These are phyloP conservation scores for Temnothorax curvispinosus DNA, from an alignment of 1,140 invertebrate genomes.

Conservation along the genomic window DNA sequence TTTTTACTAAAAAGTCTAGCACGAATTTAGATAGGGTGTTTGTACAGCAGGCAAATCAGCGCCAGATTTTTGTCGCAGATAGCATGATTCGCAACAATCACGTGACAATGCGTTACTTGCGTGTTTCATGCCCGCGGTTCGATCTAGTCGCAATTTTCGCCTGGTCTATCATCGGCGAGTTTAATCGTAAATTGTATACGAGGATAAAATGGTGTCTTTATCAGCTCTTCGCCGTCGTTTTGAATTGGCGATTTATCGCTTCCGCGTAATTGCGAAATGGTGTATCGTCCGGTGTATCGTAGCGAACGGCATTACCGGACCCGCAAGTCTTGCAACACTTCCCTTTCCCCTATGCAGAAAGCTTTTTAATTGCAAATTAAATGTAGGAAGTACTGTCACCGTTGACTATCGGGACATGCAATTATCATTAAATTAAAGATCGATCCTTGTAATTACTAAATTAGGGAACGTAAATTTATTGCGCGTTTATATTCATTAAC, in stretches of 20 bases:
- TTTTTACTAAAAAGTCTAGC: background rate
- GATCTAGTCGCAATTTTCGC: conserved; percentile 38
- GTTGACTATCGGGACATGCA: conserved; percentile 15
- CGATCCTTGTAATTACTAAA: conserved; percentile 14
- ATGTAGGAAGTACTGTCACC: background rate
- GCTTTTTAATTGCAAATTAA: conserved; percentile 12
- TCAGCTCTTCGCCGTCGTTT: conserved; percentile 21
- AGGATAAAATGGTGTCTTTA: conserved; percentile 16
- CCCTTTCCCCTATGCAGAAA: background rate
- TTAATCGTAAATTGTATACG: conserved; percentile 39
- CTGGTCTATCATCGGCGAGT: conserved; percentile 34
- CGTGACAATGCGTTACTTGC: conserved; percentile 70
- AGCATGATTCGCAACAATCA: conserved; percentile 65
- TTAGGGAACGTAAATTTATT: conserved; percentile 15
- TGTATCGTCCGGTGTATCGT: background rate
- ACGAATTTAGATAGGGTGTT: background rate
- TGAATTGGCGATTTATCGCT: conserved; percentile 12
- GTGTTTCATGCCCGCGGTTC: conserved; percentile 46
- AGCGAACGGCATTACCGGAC: background rate
- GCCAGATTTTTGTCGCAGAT: conserved; percentile 58
- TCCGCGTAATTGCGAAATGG: conserved; percentile 13
- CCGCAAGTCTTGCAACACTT: background rate
- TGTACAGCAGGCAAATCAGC: background rate
- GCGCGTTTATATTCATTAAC: conserved; percentile 38
- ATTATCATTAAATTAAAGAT: conserved; percentile 36